phyloP scores from a whole-genome alignment of 2,888 invertebrate genomes.

The Phytoseiulus persimilis region DNA sequence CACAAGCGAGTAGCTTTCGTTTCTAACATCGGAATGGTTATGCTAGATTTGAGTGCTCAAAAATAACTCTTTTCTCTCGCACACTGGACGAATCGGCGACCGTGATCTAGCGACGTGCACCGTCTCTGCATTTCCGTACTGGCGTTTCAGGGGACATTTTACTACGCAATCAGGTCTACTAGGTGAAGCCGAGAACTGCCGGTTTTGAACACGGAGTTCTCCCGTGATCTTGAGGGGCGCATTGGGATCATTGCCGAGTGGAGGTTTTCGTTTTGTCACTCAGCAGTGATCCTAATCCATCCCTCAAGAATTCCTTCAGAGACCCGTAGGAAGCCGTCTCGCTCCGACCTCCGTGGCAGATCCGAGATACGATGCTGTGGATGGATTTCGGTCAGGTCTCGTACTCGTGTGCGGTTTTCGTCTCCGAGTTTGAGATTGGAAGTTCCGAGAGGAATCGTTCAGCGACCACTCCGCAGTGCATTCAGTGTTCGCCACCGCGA shows the following conservation, averaged over 20 bases:
- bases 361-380: not conserved
- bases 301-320: not conserved
- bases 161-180: not conserved
- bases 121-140: not conserved
- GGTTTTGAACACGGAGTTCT: not conserved
- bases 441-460: not conserved
- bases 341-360: not conserved
- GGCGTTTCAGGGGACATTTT: not conserved
- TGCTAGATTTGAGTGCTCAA: not conserved
- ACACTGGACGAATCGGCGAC: too few species aligned
- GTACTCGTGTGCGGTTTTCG: not conserved
- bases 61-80: too few species aligned
- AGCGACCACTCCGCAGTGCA: not conserved
- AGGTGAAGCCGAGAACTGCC: not conserved
- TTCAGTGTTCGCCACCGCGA: not conserved
- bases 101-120: too few species aligned
- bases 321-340: not conserved
- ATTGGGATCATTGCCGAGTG: conserved; percentile 5
- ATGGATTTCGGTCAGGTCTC: too few species aligned
- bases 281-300: not conserved
- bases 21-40: not conserved
- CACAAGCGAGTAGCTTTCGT: not conserved
- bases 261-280: not conserved
- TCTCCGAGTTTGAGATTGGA: not conserved
- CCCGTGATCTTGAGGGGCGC: not conserved